Evolutionary conservation across 2,888 invertebrate genomes (phyloP), one percentile per base, ranked within the genome.

Genomic region (Neoitamus cyanurus): DNA sequence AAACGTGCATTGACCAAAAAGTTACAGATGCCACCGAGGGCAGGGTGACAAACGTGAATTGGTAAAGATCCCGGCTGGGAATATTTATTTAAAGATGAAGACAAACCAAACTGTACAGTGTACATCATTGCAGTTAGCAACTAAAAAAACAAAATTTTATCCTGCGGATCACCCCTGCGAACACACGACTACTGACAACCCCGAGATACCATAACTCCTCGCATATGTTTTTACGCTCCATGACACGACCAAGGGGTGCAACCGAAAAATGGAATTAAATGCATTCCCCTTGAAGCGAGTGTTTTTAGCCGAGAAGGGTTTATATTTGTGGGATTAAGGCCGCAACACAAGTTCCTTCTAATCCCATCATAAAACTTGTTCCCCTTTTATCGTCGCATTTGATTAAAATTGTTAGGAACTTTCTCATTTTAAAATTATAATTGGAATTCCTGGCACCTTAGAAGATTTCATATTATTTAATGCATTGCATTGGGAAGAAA

Each of bases 131-230:
- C 30, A 34, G n/a, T 4, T 70, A 34, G 30, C 9, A 70, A 15
- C 70, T 30, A 34, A 31, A 78, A 78, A 78, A 78, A 58, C 78
- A 78, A 78, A 78, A 48, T 48, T 78, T 78, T n/a, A 78, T 30
- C 48, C 75, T 75, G 11, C 5, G 28, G 11, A 20, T 25, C 28
- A 28, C 25, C 78, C 78, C 46, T 58, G 48, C 1, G 77, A 15
- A 42, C 77, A 15, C 48, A 58, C 34, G 42, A 42, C 42, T 42
- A 42, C 31, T 37, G 31, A 78, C 58, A 31, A 20, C 48, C 42
- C 75, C 75, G 30, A 58, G 11, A n/a, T 78, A 48, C 9, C 48
- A 31, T 31, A 48, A 48, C 15, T 28, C 15, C 31, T 15, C 58
- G 78, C 78, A 78, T 78, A 78, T 78, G 78, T 78, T 78, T 78